These are phyloP conservation scores for Sphaeridia pumilis DNA, from an alignment of 2,888 invertebrate species.

Conservation along the genomic window DNA sequence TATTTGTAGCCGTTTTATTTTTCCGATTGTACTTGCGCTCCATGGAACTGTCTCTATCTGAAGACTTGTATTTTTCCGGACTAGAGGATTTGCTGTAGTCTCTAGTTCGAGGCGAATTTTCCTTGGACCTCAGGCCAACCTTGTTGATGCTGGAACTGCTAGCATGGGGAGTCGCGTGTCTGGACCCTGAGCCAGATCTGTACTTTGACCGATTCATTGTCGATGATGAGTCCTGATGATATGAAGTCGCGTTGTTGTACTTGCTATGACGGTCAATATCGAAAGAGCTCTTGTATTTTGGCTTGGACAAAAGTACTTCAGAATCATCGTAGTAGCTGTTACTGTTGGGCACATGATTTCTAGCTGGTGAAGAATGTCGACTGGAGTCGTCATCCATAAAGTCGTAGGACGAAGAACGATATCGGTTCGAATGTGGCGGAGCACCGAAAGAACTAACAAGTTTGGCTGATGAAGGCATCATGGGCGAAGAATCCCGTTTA, in stretches of 20 bases:
- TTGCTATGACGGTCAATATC: neutral
- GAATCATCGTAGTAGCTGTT: neutral
- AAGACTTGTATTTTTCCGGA: conserved; percentile 7
- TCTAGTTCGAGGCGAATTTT: conserved; percentile 8
- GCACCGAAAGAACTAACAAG: conserved; percentile 15
- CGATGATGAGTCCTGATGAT: neutral
- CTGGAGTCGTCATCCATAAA: conserved; percentile 9
- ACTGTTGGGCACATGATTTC: too few relatives aligned
- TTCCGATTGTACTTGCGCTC: conserved; percentile 15
- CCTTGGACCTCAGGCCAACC: conserved; percentile 11
- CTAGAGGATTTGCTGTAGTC: conserved; percentile 12
- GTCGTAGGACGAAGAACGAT: conserved; percentile 10
- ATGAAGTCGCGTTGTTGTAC: neutral
- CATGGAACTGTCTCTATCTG: conserved; percentile 2
- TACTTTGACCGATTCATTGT: conserved; percentile 1
- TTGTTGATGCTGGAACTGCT: conserved; percentile 15
- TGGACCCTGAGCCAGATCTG: conserved; percentile 4
- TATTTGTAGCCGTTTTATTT: conserved; percentile 5
- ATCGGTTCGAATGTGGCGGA: neutral
- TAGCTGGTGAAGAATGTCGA: neutral
- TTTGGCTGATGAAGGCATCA: conserved; percentile 20
- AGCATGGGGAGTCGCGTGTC: conserved; percentile 13
- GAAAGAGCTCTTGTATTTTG: neutral
- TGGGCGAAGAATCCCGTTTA: conserved; percentile 13
- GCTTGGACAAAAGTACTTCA: neutral